phyloP scores from a whole-genome alignment of 1,140 invertebrate genomes.

The Pissodes strobi region DNA sequence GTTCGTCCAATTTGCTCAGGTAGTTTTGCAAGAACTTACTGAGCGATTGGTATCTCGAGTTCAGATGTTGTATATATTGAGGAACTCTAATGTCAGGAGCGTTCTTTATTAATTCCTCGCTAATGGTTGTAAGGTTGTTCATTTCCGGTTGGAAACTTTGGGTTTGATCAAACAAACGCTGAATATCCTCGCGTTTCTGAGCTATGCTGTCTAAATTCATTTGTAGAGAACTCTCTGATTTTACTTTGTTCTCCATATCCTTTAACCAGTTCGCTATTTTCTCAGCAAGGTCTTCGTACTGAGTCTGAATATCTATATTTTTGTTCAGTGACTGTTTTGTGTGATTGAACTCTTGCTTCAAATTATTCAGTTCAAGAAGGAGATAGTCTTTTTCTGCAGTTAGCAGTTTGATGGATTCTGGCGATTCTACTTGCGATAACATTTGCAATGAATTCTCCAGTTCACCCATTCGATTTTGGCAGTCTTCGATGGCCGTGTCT shows the following conservation, averaged over 20 bases:
- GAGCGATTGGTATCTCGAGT: slow-evolving; percentile 75
- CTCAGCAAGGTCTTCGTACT: slow-evolving; percentile 79
- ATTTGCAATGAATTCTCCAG: slow-evolving; percentile 70
- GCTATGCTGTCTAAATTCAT: slow-evolving; percentile 72
- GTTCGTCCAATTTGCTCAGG: slow-evolving; percentile 69
- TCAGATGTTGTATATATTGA: slow-evolving; percentile 79
- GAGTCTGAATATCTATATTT: slow-evolving; percentile 77
- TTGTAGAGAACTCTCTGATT: slow-evolving; percentile 72
- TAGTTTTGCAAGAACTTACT: slow-evolving; percentile 71
- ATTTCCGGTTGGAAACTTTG: slow-evolving; percentile 68
- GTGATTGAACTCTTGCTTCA: slow-evolving; percentile 68
- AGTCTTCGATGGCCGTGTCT: slow-evolving; percentile 71
- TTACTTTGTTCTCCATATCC: slow-evolving; percentile 79
- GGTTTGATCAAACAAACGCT: slow-evolving; percentile 67
- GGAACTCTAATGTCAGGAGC: slow-evolving; percentile 81
- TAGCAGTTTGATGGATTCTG: slow-evolving; percentile 67
- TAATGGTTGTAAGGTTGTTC: slow-evolving; percentile 67
- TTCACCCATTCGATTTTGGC: slow-evolving; percentile 67
- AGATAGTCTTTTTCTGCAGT: slow-evolving; percentile 68
- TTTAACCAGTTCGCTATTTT: slow-evolving; percentile 83
- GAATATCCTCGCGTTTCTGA: slow-evolving; percentile 72
- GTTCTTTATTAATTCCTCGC: slow-evolving; percentile 72
- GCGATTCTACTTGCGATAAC: slow-evolving; percentile 69
- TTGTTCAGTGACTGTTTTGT: slow-evolving; percentile 73
- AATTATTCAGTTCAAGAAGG: slow-evolving; percentile 68